Base-by-base conservation (phyloP, 2,888 invertebrate genomes). In the Ennomos fuscantarius region DNA sequence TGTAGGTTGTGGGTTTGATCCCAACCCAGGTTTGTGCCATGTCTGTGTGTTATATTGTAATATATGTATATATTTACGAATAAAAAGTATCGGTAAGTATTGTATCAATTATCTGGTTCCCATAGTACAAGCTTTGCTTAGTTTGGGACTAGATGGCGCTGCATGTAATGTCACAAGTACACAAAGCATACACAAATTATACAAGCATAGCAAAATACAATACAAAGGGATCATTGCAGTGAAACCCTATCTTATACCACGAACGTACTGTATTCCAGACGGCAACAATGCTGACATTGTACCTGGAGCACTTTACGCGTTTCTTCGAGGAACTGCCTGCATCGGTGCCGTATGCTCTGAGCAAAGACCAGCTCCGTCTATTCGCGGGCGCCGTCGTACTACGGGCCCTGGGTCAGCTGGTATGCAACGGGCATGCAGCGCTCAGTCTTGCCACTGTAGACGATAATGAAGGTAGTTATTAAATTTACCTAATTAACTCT, bases 371-470 rank as follows among this genome's bases (percentile, higher is more conserved):
- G 58, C 82, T 89, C 81, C 78, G 90, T 9, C 24, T 93, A 46
- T 93, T 93, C 61, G 84, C 96, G 13, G 95, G 96, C 0, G 94
- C 95, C 0, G 76, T 96, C 8, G 81, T 98, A 35, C 86, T 97
- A 45, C 94, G 96, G 32, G 96, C 96, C 71, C 93, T 97, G 46
- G 95, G 96, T 0, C 98, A 98, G 84, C 90, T 98, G 49, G 94
- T 96, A 37, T 95, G 94, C 73, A 97, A 97, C 79, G 97, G 95
- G 0, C 95, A 96, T 79, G 95, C 96, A 0, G 93, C 89, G 0
- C 68, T 89, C 1, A 82, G 79, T 8, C 72, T 89, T 0, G 66
- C 79, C 0, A 71, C 78, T 0, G 63, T 69, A 0, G 79, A 81
- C 1, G 78, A 79, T 0, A 69, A 70, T 1, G 70, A 35, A 9